Evolutionary conservation across 2,888 invertebrate species (phyloP).

Genomic region (Torymus texanus): DNA sequence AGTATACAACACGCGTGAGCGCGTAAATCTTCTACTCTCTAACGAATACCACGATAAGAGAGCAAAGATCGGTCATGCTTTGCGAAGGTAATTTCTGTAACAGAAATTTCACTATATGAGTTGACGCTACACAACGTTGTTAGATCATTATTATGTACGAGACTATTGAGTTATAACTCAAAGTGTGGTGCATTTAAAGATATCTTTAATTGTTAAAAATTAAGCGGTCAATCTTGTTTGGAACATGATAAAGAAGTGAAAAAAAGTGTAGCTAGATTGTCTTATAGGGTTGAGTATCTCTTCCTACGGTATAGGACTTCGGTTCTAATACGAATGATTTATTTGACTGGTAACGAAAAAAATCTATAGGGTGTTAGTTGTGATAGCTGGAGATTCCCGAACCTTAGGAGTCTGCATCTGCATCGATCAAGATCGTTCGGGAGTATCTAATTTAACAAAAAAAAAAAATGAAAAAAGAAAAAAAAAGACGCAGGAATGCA

Average conservation of each 20-base stretch:
- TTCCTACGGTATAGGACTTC: conserved; percentile 18
- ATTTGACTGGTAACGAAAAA: conserved; percentile 35
- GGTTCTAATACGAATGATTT: conserved; percentile 34
- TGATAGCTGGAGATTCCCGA: conserved; percentile 48
- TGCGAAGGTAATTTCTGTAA: too few species aligned
- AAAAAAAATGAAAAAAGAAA: too few species aligned
- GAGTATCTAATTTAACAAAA: conserved; percentile 46
- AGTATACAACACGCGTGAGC: too few species aligned
- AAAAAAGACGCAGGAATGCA: conserved; percentile 48
- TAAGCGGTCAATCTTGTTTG: conserved; percentile 44
- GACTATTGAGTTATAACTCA: conserved; percentile 50
- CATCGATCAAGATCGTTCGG: conserved; percentile 50
- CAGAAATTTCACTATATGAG: too few species aligned
- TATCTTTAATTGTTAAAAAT: conserved; percentile 44
- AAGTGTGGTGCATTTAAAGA: conserved; percentile 52
- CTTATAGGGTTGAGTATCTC: conserved; percentile 42
- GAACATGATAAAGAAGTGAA: conserved; percentile 14
- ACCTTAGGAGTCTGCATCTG: conserved; percentile 32
- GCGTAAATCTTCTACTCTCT: too few species aligned
- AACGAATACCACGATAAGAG: too few species aligned
- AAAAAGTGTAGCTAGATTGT: conserved; percentile 39
- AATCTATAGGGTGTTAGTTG: conserved; percentile 43
- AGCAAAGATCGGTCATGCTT: too few species aligned
- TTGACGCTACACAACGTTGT: conserved; percentile 15
- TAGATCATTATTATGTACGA: conserved; percentile 46